A percentile compares a stretch with the other conserved stretches of the same genome.
These are phyloP conservation scores for Pampus argenteus DNA, from an alignment of 2,797 vertebrate species.

Conservation along the genomic window DNA sequence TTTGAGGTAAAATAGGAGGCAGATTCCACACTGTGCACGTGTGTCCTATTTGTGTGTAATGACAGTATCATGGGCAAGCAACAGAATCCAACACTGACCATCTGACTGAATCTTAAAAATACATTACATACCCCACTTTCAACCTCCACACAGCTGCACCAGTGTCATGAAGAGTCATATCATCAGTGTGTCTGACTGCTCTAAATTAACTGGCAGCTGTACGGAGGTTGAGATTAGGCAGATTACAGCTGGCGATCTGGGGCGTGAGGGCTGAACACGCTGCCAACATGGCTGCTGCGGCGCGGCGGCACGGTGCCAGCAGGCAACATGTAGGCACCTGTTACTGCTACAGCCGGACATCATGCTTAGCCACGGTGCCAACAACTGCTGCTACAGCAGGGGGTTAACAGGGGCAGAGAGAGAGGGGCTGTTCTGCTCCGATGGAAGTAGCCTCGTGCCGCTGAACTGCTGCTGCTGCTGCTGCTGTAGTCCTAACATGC, in stretches of 20 bases:
- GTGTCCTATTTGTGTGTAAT: constrained; percentile 11
- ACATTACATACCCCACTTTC: not conserved
- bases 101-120: constrained; percentile 2
- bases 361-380: constrained; percentile 56
- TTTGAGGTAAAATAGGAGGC: constrained; percentile 64
- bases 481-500: too few relatives aligned
- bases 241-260: constrained; percentile 73
- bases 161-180: constrained; percentile 17
- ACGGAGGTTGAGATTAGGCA: constrained; percentile 65
- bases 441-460: constrained; percentile 20
- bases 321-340: constrained; percentile 86
- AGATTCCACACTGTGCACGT: constrained; percentile 18
- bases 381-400: constrained; percentile 65
- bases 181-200: constrained; percentile 21
- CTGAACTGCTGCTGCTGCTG: not conserved
- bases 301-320: constrained; percentile 78
- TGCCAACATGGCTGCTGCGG: constrained; percentile 83
- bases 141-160: not conserved
- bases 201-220: constrained; percentile 76
- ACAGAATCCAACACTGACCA: constrained; percentile 28
- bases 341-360: constrained; percentile 79
- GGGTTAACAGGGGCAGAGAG: constrained; percentile 52
- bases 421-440: constrained; percentile 17
- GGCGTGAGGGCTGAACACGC: constrained; percentile 60
- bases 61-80: not conserved